A percentile compares a stretch with the other conserved stretches of the same genome.
Conservation (phyloP, 2,113 vertebrate genomes). For the Brachirus orientalis region DNA sequence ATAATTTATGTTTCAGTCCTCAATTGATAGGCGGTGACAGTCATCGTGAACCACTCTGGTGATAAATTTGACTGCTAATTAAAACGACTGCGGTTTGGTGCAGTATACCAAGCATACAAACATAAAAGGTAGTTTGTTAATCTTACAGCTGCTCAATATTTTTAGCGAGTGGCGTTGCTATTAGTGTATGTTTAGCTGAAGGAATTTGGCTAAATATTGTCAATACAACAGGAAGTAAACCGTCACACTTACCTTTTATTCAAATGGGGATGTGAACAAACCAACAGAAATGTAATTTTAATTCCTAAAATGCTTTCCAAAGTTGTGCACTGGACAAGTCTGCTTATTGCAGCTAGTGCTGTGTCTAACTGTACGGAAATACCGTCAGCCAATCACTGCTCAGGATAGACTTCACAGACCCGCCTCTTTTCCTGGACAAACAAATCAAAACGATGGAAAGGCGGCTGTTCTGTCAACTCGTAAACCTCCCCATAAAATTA, state of each 20-base stretch:
- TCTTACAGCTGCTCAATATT: no score
- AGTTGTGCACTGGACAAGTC: fast-evolving
- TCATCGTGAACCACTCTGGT: no score
- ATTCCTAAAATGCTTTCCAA: not conserved
- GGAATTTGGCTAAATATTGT: not conserved
- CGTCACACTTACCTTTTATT: slow-evolving; percentile 34
- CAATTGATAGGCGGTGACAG: not conserved
- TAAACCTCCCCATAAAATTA: fast-evolving
- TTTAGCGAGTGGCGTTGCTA: no score
- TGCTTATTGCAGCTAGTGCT: not conserved
- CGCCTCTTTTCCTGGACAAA: not conserved
- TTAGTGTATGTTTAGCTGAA: no score
- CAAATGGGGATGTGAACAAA: not conserved
- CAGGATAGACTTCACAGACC: fast-evolving
- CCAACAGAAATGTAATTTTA: fast-evolving
- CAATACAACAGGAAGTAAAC: not conserved
- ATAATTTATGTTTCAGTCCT: not conserved
- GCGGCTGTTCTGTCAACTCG: slow-evolving; percentile 23
- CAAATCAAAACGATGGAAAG: slow-evolving; percentile 48
- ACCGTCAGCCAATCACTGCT: slow-evolving; percentile 26
- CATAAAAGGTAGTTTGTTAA: no score
- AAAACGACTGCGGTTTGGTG: not conserved
- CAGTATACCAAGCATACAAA: not conserved
- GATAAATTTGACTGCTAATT: no score
- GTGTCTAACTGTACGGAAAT: not conserved